Base-by-base conservation (phyloP, 2,888 invertebrate genomes). In the Rhimphoctona megacephalus region DNA sequence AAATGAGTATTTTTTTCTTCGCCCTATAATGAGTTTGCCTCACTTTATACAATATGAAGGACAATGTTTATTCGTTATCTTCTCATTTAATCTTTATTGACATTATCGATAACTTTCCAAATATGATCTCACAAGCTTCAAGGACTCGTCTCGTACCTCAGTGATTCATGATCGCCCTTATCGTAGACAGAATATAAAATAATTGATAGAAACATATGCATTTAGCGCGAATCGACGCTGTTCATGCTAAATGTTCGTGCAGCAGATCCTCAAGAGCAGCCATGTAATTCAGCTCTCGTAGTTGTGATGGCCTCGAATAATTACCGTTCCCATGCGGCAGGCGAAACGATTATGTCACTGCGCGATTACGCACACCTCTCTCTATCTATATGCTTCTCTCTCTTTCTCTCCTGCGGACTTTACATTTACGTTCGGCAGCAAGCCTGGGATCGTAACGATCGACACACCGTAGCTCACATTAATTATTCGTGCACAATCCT, bases 341-440 rank as follows among this genome's bases (percentile, higher is more conserved):
- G 92, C 90, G 90, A 85, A 90, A 90, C 90, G 91, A 92, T 93
- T 92, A 92, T 91, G 92, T 93, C 92, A 90, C 89, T 88, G 89
- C 90, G 90, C 91, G 91, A 57, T 92, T 92, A 92, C 91, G 70
- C 72, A 79, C 36, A 30, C 19, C 39, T 54, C 64, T 39, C 67
- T 49, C 49, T 43, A 30, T 54, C 64, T 39, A 11, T 9, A 3
- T 43, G 14, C 11, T 11, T 49, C 19, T 49, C 49, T 49, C 49
- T 61, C 61, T 30, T 25, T 30, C 61, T 30, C 61, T 61, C 66
- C 25, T 46, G 30, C 25, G 52, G 30, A 54, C 43, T 69, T 82
- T 57, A 67, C 78, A 77, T 81, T 64, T 57, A 54, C 84, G 77
- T 81, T 81, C 81, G 89, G 87, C 88, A 89, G 84, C 85, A 88